phyloP scores from a whole-genome alignment of 1,140 invertebrate species.

The Saxidomus purpurata region DNA sequence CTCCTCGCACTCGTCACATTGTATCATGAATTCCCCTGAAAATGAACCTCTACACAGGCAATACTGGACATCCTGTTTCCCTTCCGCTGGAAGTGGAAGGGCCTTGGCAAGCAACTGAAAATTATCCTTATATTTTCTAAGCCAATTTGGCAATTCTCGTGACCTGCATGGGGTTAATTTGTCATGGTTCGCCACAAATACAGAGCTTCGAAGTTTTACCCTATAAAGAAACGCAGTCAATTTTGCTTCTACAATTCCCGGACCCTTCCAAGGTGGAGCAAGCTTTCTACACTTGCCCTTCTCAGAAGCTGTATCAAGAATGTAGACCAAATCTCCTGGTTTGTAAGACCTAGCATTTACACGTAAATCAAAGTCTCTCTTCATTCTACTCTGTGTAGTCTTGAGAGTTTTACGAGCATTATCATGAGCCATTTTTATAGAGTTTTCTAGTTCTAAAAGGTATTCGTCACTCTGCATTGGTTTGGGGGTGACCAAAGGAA shows the following conservation, averaged over 20 bases:
- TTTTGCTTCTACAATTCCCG: background rate
- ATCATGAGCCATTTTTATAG: background rate
- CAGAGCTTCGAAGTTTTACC: no score
- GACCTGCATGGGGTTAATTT: background rate
- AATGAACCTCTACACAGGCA: background rate
- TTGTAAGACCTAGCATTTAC: background rate
- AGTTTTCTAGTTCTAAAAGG: background rate
- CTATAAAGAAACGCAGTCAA: no score
- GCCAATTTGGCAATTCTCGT: background rate
- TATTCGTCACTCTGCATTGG: background rate
- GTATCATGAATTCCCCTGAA: background rate
- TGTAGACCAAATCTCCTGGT: background rate
- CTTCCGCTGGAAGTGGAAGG: background rate
- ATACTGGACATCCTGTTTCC: background rate
- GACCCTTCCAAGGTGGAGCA: background rate
- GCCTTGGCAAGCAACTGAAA: background rate
- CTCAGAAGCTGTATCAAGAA: no score
- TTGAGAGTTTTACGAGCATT: background rate
- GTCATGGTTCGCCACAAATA: background rate
- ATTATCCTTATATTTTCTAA: no score
- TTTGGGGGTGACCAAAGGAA: background rate
- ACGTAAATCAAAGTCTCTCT: background rate
- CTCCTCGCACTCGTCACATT: background rate
- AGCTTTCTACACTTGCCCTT: no score
- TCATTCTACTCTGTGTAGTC: background rate